phyloP scores from a whole-genome alignment of 2,797 vertebrate species.

The Antennarius maculatus region DNA sequence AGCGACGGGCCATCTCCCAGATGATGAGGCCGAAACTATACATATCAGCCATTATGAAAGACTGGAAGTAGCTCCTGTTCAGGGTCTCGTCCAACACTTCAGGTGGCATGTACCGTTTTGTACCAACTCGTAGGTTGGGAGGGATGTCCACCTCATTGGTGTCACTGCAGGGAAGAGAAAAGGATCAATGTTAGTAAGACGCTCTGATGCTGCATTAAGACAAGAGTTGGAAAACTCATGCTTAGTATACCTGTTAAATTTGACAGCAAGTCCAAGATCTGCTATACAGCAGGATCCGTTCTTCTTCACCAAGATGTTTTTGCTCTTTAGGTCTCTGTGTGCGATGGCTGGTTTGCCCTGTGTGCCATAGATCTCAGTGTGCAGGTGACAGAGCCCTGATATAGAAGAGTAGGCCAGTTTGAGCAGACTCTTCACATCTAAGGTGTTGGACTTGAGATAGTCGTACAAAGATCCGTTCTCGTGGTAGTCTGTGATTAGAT shows the following conservation, averaged over 20 bases:
- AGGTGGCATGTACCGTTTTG: constrained; percentile 98
- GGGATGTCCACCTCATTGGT: constrained; percentile 97
- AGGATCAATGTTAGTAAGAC: too few species aligned
- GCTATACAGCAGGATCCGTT: constrained; percentile 96
- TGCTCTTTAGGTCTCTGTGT: constrained; percentile 96
- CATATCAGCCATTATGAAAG: constrained; percentile 99
- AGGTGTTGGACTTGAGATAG: constrained; percentile 93
- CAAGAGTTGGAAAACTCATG: too few species aligned
- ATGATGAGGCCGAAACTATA: constrained; percentile 97
- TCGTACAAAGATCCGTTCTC: constrained; percentile 96
- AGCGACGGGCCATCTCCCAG: constrained; percentile 94
- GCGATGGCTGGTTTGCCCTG: constrained; percentile 97
- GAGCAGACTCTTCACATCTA: constrained; percentile 89
- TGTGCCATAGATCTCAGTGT: constrained; percentile 98
- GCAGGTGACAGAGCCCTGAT: constrained; percentile 94
- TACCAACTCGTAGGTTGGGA: constrained; percentile 93
- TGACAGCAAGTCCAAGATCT: constrained; percentile 94
- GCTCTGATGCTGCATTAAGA: too few species aligned
- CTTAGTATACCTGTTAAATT: constrained; percentile 89
- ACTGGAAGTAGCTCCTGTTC: constrained; percentile 94
- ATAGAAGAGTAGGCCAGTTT: constrained; percentile 91
- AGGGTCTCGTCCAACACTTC: constrained; percentile 96
- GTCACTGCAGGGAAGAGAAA: constrained; percentile 78
- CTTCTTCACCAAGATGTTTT: constrained; percentile 97
- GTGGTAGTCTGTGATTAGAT: constrained; percentile 97